Evolutionary conservation across 2,113 vertebrate species (phyloP).

Genomic region (Tragulus kanchil): DNA sequence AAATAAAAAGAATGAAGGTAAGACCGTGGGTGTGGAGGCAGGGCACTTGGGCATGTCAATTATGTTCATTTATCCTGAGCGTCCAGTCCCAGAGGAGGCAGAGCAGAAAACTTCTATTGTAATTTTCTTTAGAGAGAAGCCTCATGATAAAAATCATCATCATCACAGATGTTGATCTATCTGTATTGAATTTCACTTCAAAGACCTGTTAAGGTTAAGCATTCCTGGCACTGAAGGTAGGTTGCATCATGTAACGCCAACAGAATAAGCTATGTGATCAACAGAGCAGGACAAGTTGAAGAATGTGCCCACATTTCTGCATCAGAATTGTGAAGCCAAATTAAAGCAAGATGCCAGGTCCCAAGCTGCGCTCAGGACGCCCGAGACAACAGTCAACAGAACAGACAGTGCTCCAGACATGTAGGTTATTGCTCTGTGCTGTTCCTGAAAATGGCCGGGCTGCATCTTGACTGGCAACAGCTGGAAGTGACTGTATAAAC

Average conservation of each 20-base stretch:
- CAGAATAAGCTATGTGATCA: slow-evolving; percentile 7
- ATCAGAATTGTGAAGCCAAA: slow-evolving; percentile 37
- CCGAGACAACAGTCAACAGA: not conserved
- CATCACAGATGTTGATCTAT: not conserved
- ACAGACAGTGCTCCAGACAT: slow-evolving; percentile 35
- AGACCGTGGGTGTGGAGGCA: not conserved
- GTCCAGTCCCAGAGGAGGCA: not conserved
- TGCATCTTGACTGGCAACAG: slow-evolving; percentile 34
- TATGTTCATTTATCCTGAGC: not conserved
- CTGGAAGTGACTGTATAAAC: slow-evolving; percentile 62
- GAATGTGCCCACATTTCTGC: slow-evolving; percentile 11
- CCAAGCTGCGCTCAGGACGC: not conserved
- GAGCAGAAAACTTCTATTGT: not conserved
- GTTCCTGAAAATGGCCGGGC: slow-evolving; percentile 46
- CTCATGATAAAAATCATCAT: not conserved
- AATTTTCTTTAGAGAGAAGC: not conserved
- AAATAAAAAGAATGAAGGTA: not conserved
- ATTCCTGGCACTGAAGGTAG: not conserved
- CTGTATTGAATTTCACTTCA: slow-evolving; percentile 54
- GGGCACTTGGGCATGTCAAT: not conserved
- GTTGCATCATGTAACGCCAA: not conserved
- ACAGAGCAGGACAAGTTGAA: not conserved
- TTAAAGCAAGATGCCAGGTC: slow-evolving; percentile 66
- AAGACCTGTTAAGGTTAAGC: slow-evolving; percentile 7
- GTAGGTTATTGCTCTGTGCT: not conserved